Percentiles rank a stretch among this genome's conserved stretches.
Evolutionary conservation across 2,888 invertebrate genomes (phyloP).

Genomic region (Patella depressa): DNA sequence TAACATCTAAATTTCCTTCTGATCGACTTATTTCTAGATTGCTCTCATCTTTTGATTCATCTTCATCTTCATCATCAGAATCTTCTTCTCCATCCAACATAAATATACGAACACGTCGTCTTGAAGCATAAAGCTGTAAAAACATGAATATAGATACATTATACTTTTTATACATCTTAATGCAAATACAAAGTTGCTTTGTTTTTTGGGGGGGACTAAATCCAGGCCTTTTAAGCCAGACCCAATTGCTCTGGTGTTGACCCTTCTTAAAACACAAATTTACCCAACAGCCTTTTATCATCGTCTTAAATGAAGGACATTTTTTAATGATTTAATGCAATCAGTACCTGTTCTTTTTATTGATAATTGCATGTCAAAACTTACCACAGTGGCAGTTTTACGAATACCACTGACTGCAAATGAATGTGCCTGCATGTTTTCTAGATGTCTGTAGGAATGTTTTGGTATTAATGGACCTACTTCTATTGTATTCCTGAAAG

Average conservation of each 20-base stretch:
- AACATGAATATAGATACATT: no score
- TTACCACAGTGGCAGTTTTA: conserved; percentile 84
- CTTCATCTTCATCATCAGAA: conserved; percentile 82
- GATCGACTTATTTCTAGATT: conserved; percentile 19
- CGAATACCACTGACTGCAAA: conserved; percentile 88
- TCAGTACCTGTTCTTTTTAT: neutral
- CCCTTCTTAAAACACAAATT: neutral
- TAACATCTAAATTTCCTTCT: conserved; percentile 8
- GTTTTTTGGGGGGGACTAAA: no score
- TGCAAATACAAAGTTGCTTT: no score
- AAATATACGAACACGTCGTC: conserved; percentile 85
- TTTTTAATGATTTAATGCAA: no score
- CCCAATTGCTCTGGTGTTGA: no score
- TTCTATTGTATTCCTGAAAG: conserved; percentile 44
- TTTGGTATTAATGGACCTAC: conserved; percentile 41
- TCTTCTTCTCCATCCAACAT: conserved; percentile 95
- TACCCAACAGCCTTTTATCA: no score
- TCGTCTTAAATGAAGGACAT: no score
- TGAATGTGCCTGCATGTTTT: conserved; percentile 72
- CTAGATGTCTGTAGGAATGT: conserved; percentile 53
- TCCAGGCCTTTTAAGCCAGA: no score
- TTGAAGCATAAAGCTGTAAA: conserved; percentile 79
- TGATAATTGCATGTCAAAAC: conserved; percentile 20
- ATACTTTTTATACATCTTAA: no score
- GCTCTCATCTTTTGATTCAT: conserved; percentile 41